These are phyloP conservation scores for Chymomyza procnemis DNA, from an alignment of 2,888 invertebrate species.

Conservation along the genomic window DNA sequence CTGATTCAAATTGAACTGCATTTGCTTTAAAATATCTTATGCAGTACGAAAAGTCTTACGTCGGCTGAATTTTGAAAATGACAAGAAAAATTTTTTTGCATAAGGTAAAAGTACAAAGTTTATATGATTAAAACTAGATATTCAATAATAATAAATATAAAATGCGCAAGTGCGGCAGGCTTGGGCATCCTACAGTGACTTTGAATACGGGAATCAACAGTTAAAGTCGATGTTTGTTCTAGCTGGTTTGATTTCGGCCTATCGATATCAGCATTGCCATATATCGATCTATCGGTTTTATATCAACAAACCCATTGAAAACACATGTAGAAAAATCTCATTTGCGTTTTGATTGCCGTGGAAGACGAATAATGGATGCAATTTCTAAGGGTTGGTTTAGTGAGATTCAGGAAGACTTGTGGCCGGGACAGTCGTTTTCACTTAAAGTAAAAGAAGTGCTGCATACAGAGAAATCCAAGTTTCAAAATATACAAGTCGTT, in stretches of 20 bases:
- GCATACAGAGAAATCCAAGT: conserved; percentile 88
- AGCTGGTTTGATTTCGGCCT: neutral
- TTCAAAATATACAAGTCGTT: conserved; percentile 90
- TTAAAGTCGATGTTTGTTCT: too few species aligned
- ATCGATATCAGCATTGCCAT: neutral
- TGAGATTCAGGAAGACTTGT: conserved; percentile 91
- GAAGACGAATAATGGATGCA: conserved; percentile 81
- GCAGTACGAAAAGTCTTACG: too few species aligned
- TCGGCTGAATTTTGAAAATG: too few species aligned
- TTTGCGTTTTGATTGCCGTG: neutral
- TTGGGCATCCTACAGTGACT: too few species aligned
- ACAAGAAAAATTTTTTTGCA: too few species aligned
- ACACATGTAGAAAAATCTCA: neutral
- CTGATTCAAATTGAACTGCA: too few species aligned
- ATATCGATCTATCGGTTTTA: neutral
- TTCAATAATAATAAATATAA: too few species aligned
- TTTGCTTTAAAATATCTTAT: too few species aligned
- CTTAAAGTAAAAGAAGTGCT: conserved; percentile 89
- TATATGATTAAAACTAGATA: too few species aligned
- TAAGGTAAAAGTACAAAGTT: too few species aligned
- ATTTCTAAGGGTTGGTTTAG: conserved; percentile 94
- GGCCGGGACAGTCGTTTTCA: conserved; percentile 94
- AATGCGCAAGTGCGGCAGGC: too few species aligned
- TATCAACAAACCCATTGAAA: neutral
- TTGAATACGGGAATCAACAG: too few species aligned